These are phyloP conservation scores for Vulpes vulpes DNA, from an alignment of 2,113 vertebrate genomes.

Conservation along the genomic window DNA sequence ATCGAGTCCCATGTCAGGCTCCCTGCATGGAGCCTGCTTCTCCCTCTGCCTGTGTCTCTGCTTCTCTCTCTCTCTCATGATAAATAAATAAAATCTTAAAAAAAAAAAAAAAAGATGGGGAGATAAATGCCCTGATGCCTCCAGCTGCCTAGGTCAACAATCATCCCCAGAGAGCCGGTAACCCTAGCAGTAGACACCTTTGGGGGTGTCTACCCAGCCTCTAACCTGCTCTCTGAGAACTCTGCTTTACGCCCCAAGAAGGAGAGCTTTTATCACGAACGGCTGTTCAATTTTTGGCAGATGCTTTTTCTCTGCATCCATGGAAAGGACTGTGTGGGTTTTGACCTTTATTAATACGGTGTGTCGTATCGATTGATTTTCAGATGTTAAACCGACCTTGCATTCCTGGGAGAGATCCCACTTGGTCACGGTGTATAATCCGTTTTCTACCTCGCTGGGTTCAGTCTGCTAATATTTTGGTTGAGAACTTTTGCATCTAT, in stretches of 20 bases:
- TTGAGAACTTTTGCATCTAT: not conserved
- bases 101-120: not conserved
- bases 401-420: not conserved
- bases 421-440: not conserved
- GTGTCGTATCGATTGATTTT: not conserved
- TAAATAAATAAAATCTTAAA: no score
- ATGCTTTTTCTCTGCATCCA: not conserved
- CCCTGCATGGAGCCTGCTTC: no score
- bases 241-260: not conserved
- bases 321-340: not conserved
- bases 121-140: not conserved
- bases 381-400: constrained; percentile 26
- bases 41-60: no score
- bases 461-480: not conserved
- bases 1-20: no score
- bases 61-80: no score
- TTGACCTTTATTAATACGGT: not conserved
- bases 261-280: not conserved
- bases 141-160: not conserved
- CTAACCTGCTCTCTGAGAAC: not conserved
- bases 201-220: not conserved
- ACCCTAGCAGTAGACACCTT: not conserved
- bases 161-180: no score
- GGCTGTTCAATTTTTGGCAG: not conserved
- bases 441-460: not conserved